These are phyloP conservation scores for Thecocarcelia acutangulata DNA, from an alignment of 2,888 invertebrate species.

Conservation along the genomic window DNA sequence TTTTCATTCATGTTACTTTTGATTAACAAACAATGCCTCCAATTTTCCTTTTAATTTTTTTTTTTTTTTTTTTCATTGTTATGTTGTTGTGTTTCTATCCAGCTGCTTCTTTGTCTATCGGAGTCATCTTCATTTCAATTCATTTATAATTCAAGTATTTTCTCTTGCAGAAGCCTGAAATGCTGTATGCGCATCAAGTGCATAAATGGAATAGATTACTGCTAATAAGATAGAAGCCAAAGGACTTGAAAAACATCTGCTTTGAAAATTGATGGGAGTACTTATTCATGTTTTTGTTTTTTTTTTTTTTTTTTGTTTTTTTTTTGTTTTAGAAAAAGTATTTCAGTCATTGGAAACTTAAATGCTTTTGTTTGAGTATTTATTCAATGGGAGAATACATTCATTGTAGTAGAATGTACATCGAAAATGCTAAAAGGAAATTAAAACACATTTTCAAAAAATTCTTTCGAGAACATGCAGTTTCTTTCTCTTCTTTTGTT, in stretches of 20 bases:
- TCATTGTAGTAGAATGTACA: no score
- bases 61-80: neutral
- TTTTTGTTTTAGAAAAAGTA: neutral
- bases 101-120: neutral
- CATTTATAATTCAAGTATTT: constrained; percentile 36
- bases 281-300: constrained; percentile 56
- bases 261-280: constrained; percentile 59
- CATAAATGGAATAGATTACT: constrained; percentile 63
- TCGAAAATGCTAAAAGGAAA: no score
- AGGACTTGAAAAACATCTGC: constrained; percentile 62
- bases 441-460: no score
- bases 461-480: no score
- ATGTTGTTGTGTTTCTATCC: neutral
- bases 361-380: neutral
- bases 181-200: constrained; percentile 47
- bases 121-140: constrained; percentile 14
- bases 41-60: no score
- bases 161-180: constrained; percentile 37
- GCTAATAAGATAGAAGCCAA: constrained; percentile 62
- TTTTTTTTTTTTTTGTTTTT: no score
- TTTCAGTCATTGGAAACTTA: neutral
- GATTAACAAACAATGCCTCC: no score
- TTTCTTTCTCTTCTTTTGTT: no score
- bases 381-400: neutral
- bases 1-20: no score